Evolutionary conservation across 2,797 vertebrate genomes (phyloP).

Genomic region (Premnoplex brunnescens): DNA sequence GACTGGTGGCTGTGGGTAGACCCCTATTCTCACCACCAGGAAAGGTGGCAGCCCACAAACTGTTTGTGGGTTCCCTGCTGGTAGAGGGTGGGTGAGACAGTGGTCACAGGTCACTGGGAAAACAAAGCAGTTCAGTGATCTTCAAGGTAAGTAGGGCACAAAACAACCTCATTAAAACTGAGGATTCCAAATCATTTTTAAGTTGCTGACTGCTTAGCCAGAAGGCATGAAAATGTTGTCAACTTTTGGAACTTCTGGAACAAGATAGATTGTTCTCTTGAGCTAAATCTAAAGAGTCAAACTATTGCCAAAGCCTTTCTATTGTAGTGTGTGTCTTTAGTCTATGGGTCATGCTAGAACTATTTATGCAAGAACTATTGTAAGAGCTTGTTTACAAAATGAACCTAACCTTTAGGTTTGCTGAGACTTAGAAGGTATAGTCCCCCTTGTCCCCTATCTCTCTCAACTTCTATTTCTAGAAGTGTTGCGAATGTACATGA

Average conservation of each 20-base stretch:
- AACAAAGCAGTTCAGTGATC: background rate
- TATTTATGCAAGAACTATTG: background rate
- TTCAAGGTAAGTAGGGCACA: background rate
- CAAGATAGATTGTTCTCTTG: background rate
- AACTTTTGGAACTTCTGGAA: background rate
- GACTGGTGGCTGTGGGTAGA: background rate
- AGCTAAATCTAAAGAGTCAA: background rate
- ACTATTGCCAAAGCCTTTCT: background rate
- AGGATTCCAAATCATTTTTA: background rate
- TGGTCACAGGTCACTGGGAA: background rate
- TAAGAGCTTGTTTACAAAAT: background rate
- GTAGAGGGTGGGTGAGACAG: accelerated
- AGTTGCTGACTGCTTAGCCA: background rate
- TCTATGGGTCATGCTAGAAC: background rate
- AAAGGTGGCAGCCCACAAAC: background rate
- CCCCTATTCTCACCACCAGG: background rate
- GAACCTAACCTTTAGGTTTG: background rate
- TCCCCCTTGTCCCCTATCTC: background rate
- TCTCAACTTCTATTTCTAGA: background rate
- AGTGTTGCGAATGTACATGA: background rate
- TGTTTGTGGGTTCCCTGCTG: background rate
- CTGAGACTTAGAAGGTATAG: background rate
- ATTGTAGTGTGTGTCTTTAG: background rate
- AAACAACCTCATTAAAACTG: background rate
- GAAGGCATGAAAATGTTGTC: background rate